phyloP scores from a whole-genome alignment of 2,888 invertebrate genomes.

The Catonia carolina region DNA sequence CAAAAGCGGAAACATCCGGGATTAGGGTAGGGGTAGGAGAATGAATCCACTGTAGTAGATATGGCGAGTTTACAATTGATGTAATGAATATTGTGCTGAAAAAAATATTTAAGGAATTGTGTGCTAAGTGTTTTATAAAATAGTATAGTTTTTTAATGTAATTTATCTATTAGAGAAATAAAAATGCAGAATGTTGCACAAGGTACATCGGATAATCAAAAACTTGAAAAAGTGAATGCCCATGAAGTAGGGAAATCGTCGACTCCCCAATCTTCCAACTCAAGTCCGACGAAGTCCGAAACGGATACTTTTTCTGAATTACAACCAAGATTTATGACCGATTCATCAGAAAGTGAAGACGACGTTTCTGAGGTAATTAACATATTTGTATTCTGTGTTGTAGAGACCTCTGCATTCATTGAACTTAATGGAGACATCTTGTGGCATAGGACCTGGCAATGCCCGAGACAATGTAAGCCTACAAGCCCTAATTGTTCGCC shows the following conservation, averaged over 20 bases:
- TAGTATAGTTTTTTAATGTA: conserved; percentile 35
- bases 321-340: conserved; percentile 83
- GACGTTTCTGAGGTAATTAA: conserved; percentile 87
- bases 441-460: conserved; percentile 38
- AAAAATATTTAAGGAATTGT: conserved; percentile 38
- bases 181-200: conserved; percentile 88
- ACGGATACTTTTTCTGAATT: conserved; percentile 80
- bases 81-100: conserved; percentile 24
- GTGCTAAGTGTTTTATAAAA: conserved; percentile 40
- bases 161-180: conserved; percentile 54
- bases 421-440: conserved; percentile 58
- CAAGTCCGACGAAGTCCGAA: conserved; percentile 76
- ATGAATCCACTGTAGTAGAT: conserved; percentile 32
- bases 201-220: conserved; percentile 68
- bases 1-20: conserved; percentile 34
- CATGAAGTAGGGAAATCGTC: conserved; percentile 48
- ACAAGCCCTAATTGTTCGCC: background rate
- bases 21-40: conserved; percentile 29
- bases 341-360: conserved; percentile 93
- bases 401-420: conserved; percentile 18
- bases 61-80: conserved; percentile 32
- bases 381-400: conserved; percentile 10
- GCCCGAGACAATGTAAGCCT: conserved; percentile 23
- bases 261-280: conserved; percentile 78
- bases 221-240: conserved; percentile 69